These are phyloP conservation scores for Acrossocheilus wenchowensis DNA, from an alignment of 2,797 vertebrate species.

Conservation along the genomic window DNA sequence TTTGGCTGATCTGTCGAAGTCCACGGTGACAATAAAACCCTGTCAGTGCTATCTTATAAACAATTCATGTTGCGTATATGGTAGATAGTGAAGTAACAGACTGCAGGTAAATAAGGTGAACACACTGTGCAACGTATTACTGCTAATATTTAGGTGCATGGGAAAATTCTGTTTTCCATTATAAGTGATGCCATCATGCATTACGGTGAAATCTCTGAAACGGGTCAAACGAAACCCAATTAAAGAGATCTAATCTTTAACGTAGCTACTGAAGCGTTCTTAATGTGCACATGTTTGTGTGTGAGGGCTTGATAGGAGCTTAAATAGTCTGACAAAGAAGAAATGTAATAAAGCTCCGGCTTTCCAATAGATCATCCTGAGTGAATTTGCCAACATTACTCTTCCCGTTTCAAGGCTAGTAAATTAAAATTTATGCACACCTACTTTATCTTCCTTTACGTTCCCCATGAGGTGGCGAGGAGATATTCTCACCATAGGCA, in stretches of 20 bases:
- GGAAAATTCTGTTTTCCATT: neutral
- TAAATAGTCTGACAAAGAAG: constrained; percentile 76
- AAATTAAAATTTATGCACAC: constrained; percentile 78
- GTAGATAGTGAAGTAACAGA: neutral
- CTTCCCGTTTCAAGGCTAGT: constrained; percentile 69
- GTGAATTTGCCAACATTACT: constrained; percentile 75
- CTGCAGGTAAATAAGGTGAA: constrained; percentile 1
- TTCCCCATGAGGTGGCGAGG: constrained; percentile 70
- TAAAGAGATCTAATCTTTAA: constrained; percentile 25
- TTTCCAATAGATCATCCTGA: constrained; percentile 76
- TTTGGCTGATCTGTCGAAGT: constrained; percentile 25
- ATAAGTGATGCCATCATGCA: neutral
- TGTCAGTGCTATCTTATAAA: constrained; percentile 22
- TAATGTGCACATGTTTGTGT: constrained; percentile 30
- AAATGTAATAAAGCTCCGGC: constrained; percentile 70
- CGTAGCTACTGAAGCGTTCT: constrained; percentile 55
- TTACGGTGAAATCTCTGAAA: constrained; percentile 12
- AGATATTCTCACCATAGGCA: constrained; percentile 75
- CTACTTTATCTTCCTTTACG: constrained; percentile 77
- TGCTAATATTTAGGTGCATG: neutral
- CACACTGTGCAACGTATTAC: neutral
- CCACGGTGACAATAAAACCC: constrained; percentile 22
- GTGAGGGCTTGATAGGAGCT: constrained; percentile 66
- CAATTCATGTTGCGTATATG: constrained; percentile 21
- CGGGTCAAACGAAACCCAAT: constrained; percentile 34